Conservation (phyloP, 2,113 vertebrate genomes). For the Peromyscus leucopus region DNA sequence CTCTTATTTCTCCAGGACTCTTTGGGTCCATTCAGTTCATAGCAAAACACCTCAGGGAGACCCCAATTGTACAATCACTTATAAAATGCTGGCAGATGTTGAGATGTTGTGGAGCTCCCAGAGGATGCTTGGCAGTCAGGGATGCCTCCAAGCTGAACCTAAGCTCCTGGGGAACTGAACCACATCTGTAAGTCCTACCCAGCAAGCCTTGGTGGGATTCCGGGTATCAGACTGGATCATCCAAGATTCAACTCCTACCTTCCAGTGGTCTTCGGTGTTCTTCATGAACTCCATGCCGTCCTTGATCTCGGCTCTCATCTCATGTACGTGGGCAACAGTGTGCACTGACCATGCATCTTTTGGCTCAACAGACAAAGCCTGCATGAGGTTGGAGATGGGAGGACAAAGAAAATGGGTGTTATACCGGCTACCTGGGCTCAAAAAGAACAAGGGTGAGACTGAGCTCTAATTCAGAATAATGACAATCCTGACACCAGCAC, state of each 20-base stretch:
- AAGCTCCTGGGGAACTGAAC: background rate
- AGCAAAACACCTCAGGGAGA: background rate
- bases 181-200: rapidly evolving
- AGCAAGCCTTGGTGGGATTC: background rate
- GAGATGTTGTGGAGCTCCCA: background rate
- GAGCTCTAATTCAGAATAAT: background rate
- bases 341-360: conserved; percentile 94
- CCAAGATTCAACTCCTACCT: conserved; percentile 86
- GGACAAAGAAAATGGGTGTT: rapidly evolving
- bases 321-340: conserved; percentile 93
- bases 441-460: rapidly evolving
- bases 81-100: background rate
- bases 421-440: rapidly evolving
- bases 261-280: conserved; percentile 92
- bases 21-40: background rate
- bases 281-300: conserved; percentile 94
- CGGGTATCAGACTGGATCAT: rapidly evolving
- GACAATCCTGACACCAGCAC: background rate
- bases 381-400: rapidly evolving
- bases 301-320: conserved; percentile 94
- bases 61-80: background rate
- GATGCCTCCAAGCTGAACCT: background rate
- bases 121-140: background rate
- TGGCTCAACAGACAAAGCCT: conserved; percentile 91
- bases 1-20: background rate